These are phyloP conservation scores for Xyrauchen texanus DNA, from an alignment of 2,113 vertebrate genomes.

Conservation along the genomic window DNA sequence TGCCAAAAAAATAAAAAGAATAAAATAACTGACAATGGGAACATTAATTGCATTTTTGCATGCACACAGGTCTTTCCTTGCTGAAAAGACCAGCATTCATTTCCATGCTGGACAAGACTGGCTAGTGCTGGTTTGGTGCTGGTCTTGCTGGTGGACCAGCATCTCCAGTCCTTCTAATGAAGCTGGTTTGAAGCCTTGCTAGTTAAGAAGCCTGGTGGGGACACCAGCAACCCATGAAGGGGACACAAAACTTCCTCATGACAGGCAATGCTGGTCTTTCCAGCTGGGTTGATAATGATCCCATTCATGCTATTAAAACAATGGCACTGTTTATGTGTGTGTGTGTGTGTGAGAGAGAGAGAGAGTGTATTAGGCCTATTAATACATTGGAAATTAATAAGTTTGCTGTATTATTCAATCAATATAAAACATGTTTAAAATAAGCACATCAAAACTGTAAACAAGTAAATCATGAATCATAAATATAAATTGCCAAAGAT, in stretches of 20 bases:
- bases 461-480: background rate
- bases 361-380: too few species aligned
- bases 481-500: too few species aligned
- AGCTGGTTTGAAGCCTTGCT: background rate
- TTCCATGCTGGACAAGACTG: background rate
- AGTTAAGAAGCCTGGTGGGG: background rate
- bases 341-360: background rate
- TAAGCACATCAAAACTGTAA: background rate
- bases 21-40: background rate
- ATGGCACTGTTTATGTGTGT: background rate
- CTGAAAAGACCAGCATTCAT: background rate
- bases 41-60: background rate
- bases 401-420: background rate
- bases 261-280: background rate
- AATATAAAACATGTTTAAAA: background rate
- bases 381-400: too few species aligned
- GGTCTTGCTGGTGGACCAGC: background rate
- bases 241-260: background rate
- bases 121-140: background rate
- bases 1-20: constrained; percentile 25
- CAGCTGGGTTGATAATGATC: background rate
- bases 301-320: background rate
- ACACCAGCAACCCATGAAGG: background rate
- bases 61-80: background rate
- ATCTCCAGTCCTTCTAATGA: background rate